These are phyloP conservation scores for Pteronotus mesoamericanus DNA, from an alignment of 2,797 vertebrate genomes.

Conservation along the genomic window DNA sequence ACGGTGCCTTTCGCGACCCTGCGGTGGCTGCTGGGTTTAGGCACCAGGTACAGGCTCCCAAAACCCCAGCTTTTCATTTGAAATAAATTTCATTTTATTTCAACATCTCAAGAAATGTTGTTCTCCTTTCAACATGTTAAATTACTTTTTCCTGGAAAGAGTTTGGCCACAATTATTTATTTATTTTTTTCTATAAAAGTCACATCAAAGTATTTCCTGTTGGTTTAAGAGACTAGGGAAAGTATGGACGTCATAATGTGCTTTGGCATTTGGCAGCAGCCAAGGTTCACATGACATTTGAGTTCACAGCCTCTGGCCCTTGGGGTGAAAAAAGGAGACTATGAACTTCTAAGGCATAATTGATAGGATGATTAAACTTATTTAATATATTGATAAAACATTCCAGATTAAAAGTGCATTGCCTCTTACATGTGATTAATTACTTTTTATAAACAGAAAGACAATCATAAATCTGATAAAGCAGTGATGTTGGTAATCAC, in stretches of 20 bases:
- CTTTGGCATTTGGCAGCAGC: not conserved
- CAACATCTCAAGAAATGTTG: not conserved
- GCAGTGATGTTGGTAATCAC: not conserved
- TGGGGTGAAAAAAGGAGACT: not conserved
- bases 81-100: not conserved
- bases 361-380: not conserved
- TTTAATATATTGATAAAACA: constrained; percentile 18
- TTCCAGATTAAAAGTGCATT: not conserved
- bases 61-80: not conserved
- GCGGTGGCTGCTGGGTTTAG: not conserved
- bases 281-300: not conserved
- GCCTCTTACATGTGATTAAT: not conserved
- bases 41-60: not conserved
- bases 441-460: not conserved
- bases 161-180: not conserved
- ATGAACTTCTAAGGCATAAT: not conserved
- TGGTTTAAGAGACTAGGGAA: not conserved
- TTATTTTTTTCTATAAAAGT: not conserved
- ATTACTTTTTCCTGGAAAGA: constrained; percentile 16
- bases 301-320: not conserved
- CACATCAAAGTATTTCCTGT: not conserved
- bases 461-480: not conserved
- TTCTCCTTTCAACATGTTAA: not conserved
- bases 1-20: not conserved
- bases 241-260: not conserved